These are phyloP conservation scores for Mus pahari DNA, from an alignment of 2,113 vertebrate genomes.

Conservation along the genomic window DNA sequence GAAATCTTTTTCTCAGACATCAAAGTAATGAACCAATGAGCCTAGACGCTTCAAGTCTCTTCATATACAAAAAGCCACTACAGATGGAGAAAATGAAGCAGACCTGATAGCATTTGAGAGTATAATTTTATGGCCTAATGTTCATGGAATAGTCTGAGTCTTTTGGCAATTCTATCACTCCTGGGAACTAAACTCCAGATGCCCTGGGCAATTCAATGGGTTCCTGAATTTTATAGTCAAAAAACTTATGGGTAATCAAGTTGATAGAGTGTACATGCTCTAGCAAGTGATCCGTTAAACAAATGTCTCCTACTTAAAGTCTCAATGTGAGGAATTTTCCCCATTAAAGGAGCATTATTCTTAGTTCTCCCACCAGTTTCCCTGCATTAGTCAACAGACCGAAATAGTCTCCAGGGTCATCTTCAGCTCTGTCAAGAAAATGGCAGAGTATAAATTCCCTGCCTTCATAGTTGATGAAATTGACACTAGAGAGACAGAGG, in stretches of 20 bases:
- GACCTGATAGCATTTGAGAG: neutral
- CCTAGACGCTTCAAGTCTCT: neutral
- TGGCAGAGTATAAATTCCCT: neutral
- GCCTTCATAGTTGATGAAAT: neutral
- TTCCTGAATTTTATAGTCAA: constrained; percentile 50
- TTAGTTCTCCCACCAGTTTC: constrained; percentile 35
- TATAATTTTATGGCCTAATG: constrained; percentile 33
- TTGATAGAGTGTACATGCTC: constrained; percentile 18
- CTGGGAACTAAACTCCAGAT: neutral
- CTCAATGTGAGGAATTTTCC: constrained; percentile 62
- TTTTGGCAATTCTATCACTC: neutral
- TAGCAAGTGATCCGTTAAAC: constrained; percentile 43
- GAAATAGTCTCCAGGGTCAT: constrained; percentile 39
- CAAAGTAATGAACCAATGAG: neutral
- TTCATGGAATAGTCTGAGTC: neutral
- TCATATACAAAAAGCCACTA: neutral
- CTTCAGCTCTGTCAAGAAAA: constrained; percentile 50
- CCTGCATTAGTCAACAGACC: constrained; percentile 28
- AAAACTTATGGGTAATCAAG: constrained; percentile 16
- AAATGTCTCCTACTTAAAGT: constrained; percentile 34
- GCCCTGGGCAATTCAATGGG: neutral
- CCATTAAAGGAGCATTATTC: constrained; percentile 65
- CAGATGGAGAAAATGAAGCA: neutral
- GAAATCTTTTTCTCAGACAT: neutral
- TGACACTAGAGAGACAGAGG: neutral